These are phyloP conservation scores for Hydrozoanthus gracilis DNA, from an alignment of 92 coral and sea anemone species.

Conservation along the genomic window DNA sequence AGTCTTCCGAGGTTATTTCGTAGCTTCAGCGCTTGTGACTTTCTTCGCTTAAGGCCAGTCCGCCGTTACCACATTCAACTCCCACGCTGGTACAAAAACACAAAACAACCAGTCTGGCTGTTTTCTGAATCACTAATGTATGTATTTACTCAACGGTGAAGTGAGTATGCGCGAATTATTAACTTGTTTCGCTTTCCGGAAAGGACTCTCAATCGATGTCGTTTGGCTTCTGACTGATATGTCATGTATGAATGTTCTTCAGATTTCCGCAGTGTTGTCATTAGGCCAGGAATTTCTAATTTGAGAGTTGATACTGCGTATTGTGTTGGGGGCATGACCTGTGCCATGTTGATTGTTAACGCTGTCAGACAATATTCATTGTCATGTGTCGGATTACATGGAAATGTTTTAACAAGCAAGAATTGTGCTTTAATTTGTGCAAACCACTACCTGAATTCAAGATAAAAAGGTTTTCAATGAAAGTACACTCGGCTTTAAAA, in stretches of 20 bases:
- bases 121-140: not conserved
- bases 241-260: not conserved
- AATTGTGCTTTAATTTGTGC: no score
- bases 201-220: not conserved
- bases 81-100: constrained; percentile 4
- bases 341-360: no score
- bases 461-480: no score
- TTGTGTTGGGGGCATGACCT: constrained; percentile 10
- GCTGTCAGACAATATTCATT: no score
- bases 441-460: no score
- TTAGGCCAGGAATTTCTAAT: constrained; percentile 40
- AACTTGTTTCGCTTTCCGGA: not conserved
- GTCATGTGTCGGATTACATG: no score
- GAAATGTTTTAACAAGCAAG: no score
- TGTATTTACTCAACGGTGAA: constrained; percentile 37
- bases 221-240: constrained; percentile 30
- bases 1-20: constrained; percentile 18
- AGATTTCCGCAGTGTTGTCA: constrained; percentile 38
- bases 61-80: constrained; percentile 1
- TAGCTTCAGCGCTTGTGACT: constrained; percentile 25
- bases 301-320: constrained; percentile 17
- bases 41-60: not conserved
- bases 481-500: no score
- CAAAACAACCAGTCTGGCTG: not conserved
- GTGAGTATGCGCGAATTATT: not conserved